Evolutionary conservation across 1,140 invertebrate species (phyloP).

Genomic region (Gryon sp.): DNA sequence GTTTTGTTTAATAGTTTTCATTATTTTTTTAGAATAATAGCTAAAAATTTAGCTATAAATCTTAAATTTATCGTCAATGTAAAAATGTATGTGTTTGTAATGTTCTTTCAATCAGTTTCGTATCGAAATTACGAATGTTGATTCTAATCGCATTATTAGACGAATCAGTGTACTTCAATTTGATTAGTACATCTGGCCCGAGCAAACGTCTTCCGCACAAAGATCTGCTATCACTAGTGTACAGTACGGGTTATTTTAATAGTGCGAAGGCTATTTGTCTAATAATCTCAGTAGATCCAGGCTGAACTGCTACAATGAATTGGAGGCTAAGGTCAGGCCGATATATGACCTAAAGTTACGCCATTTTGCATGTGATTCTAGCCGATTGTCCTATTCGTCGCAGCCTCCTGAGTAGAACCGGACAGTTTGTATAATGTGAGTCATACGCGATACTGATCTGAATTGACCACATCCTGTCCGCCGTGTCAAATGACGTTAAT

Average conservation of each 20-base stretch:
- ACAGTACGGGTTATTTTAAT: slow-evolving; percentile 39
- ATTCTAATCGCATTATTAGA: too few relatives aligned
- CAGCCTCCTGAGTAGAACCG: slow-evolving; percentile 59
- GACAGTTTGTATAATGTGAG: slow-evolving; percentile 71
- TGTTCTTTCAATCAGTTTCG: too few relatives aligned
- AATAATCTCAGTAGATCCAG: slow-evolving; percentile 59
- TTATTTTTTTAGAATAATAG: too few relatives aligned
- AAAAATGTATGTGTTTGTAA: too few relatives aligned
- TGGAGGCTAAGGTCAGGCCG: slow-evolving; percentile 75
- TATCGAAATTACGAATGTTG: too few relatives aligned
- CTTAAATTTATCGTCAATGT: too few relatives aligned
- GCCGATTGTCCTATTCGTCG: slow-evolving; percentile 64
- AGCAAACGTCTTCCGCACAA: slow-evolving; percentile 37
- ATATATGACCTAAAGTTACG: slow-evolving; percentile 63
- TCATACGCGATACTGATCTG: slow-evolving; percentile 75
- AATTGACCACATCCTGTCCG: slow-evolving; percentile 78
- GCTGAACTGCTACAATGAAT: slow-evolving; percentile 65
- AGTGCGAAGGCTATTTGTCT: slow-evolving; percentile 56
- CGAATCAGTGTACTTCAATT: slow-evolving; percentile 29
- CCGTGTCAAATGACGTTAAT: slow-evolving; percentile 73
- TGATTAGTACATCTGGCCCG: slow-evolving; percentile 4
- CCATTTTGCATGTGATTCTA: slow-evolving; percentile 60
- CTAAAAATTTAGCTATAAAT: too few relatives aligned
- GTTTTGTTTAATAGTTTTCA: too few relatives aligned
- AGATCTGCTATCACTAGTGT: slow-evolving; percentile 16